These are phyloP conservation scores for Crocidura indochinensis DNA, from an alignment of 2,797 vertebrate genomes.

Conservation along the genomic window DNA sequence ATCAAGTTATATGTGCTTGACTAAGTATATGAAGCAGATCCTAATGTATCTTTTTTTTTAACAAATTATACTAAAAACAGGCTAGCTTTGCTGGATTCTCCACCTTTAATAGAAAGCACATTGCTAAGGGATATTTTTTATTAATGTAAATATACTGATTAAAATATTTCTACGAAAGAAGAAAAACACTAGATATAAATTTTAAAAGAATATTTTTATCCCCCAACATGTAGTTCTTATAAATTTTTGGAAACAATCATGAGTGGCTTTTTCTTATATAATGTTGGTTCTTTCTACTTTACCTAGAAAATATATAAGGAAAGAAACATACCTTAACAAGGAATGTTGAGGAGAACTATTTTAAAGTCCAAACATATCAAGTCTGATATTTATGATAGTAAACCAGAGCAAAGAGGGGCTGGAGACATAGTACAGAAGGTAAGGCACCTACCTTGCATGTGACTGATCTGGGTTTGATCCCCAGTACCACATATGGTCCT, in stretches of 20 bases:
- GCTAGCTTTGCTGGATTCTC: not conserved
- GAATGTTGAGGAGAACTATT: too few relatives aligned
- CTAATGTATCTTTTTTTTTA: not conserved
- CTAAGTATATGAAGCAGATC: not conserved
- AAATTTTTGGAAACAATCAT: slow-evolving; percentile 32
- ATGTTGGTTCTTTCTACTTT: not conserved
- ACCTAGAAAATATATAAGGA: slow-evolving; percentile 21
- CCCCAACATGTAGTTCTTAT: not conserved
- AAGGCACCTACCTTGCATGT: too few relatives aligned
- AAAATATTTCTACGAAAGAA: slow-evolving; percentile 11
- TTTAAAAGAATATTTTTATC: slow-evolving; percentile 10
- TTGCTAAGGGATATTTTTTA: slow-evolving; percentile 48
- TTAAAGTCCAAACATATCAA: slow-evolving; percentile 46
- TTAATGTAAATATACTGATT: slow-evolving; percentile 24
- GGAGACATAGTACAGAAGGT: too few relatives aligned
- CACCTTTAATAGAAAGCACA: not conserved
- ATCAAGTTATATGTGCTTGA: slow-evolving; percentile 3
- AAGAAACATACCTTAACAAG: slow-evolving; percentile 17
- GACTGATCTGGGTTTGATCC: too few relatives aligned
- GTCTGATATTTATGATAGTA: not conserved
- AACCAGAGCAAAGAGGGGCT: not conserved
- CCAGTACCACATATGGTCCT: too few relatives aligned
- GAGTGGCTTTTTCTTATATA: slow-evolving; percentile 17
- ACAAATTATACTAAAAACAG: slow-evolving; percentile 43
- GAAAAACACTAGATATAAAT: not conserved